Percentiles rank a stretch among this genome's conserved stretches.
These are phyloP conservation scores for Pandemis cinnamomeana DNA, from an alignment of 2,888 invertebrate species.

Conservation along the genomic window DNA sequence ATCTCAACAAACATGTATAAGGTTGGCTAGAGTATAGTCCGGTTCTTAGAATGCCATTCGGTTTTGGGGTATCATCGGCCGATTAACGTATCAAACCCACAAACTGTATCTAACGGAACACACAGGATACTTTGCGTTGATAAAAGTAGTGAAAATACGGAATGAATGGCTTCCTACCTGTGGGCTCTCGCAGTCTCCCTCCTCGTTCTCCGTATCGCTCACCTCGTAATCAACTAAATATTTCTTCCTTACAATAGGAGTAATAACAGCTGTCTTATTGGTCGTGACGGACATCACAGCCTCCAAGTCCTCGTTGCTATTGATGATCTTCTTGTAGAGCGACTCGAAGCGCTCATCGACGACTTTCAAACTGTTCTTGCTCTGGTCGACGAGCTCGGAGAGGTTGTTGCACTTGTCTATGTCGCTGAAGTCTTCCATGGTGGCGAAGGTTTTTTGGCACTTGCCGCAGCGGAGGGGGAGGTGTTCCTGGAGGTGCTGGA, in stretches of 20 bases:
- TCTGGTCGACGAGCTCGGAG: conserved; percentile 65
- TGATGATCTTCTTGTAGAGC: conserved; percentile 63
- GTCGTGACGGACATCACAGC: conserved; percentile 65
- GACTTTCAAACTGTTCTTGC: conserved; percentile 48
- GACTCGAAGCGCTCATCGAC: conserved; percentile 72
- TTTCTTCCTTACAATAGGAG: conserved; percentile 69
- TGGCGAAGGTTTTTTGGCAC: conserved; percentile 67
- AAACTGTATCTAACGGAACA: no score
- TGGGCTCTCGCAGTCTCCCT: conserved; percentile 47
- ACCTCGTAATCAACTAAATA: conserved; percentile 75
- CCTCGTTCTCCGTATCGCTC: conserved; percentile 66
- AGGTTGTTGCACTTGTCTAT: conserved; percentile 73
- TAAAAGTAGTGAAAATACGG: neutral
- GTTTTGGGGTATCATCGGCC: no score
- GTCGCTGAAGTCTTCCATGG: conserved; percentile 70
- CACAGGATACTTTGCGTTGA: neutral
- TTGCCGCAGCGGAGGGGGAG: conserved; percentile 72
- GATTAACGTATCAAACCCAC: no score
- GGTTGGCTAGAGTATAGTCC: no score
- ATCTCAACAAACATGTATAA: no score
- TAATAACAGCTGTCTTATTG: conserved; percentile 74
- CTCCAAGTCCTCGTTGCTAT: conserved; percentile 60
- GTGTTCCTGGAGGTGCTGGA: conserved; percentile 70
- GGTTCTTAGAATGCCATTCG: no score
- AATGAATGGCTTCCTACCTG: conserved; percentile 42